phyloP scores from a whole-genome alignment of 2,113 vertebrate genomes.

The Cebus imitator region DNA sequence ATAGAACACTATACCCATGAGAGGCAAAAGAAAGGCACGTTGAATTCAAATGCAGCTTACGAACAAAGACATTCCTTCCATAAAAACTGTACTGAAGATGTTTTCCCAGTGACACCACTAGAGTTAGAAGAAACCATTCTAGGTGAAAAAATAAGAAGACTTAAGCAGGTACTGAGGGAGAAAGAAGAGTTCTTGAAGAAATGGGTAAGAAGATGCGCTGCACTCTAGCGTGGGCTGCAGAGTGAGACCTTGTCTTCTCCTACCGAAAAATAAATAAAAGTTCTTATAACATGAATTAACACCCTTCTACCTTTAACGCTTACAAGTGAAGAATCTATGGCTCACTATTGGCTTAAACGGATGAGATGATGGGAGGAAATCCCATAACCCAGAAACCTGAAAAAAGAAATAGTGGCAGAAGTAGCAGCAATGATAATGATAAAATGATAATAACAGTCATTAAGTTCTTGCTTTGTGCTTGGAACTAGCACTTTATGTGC shows the following conservation, averaged over 20 bases:
- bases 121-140: constrained; percentile 86
- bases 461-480: neutral
- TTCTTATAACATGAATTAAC: neutral
- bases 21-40: neutral
- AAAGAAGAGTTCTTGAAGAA: constrained; percentile 88
- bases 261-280: neutral
- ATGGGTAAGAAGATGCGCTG: constrained; percentile 81
- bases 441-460: neutral
- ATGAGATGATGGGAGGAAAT: neutral
- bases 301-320: neutral
- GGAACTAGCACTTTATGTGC: neutral
- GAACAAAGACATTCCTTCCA: constrained; percentile 53
- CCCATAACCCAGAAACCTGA: neutral
- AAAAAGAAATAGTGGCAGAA: neutral
- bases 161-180: constrained; percentile 87
- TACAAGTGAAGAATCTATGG: neutral
- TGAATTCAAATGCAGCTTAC: constrained; percentile 27
- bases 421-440: neutral
- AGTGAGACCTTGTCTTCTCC: no score
- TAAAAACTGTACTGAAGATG: constrained; percentile 80
- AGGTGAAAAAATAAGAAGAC: constrained; percentile 88
- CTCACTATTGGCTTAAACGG: neutral
- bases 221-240: no score
- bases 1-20: neutral
- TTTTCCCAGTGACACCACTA: constrained; percentile 76